Base-by-base conservation (phyloP, 2,113 vertebrate genomes). In the Anolis sagrei region DNA sequence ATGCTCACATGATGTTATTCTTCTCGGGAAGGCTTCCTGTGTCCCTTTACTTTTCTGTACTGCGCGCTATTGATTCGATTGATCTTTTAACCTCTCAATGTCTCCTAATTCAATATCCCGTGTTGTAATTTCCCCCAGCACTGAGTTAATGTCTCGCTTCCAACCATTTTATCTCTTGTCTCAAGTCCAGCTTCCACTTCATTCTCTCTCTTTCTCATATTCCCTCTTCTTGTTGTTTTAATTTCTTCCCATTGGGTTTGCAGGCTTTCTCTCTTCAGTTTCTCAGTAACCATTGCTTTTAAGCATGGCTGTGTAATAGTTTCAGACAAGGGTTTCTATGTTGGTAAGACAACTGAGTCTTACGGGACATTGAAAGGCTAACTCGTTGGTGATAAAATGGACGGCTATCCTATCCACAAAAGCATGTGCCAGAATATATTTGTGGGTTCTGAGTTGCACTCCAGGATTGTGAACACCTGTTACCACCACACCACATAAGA, bases 91-190 rank as follows among this genome's bases (percentile, higher is more conserved):
- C 62, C 74, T 76, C 27, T n/a, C 21, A 27, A 25, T 34, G 39
- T 36, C 61, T 68, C 44, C 44, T 84, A 76, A 84, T 84, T 68
- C 73, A 84, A 76, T 76, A 76, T 34, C 74, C 64, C 68, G 21
- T 76, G 82, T 77, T 84, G 73, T 76, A 76, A 84, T 84, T 76
- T 84, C 68, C 74, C 68, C 62, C 74, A 29, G 61, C 36, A 29
- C 62, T 1, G 36, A 69, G 48, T 77, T 83, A 83, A 75, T 83
- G 82, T 83, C 74, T 27, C 32, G 32, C 25, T 68, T 69, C 44
- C 48, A 51, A 77, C 23, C 44, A 51, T 84, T 64, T 51, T 69
- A 51, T 81, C 64, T 51, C 32, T 69, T 54, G 23, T 27, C 51
- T 82, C 32, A 48, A 27, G 21, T 54, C 34, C 14, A 51, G n/a